Conservation (phyloP, 1,140 invertebrate genomes). For the Aricia agestis region DNA sequence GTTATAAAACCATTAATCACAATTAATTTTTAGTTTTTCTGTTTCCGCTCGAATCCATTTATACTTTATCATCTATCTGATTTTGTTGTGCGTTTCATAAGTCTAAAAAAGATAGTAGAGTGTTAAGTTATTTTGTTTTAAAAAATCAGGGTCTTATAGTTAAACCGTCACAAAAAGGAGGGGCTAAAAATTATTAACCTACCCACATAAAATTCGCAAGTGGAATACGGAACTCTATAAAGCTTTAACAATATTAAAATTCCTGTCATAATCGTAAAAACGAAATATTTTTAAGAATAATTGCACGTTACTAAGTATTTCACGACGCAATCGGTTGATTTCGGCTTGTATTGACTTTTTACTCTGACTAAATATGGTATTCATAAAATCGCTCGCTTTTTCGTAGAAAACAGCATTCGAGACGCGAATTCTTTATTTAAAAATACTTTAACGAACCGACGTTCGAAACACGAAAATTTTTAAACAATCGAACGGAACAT, state of each 20-base stretch:
- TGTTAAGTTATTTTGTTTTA: too few relatives aligned
- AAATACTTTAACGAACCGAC: constrained; percentile 22
- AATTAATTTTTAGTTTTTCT: background rate
- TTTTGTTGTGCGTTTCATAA: background rate
- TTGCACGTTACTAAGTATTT: constrained; percentile 42
- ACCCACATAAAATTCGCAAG: background rate
- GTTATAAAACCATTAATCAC: background rate
- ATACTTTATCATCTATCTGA: background rate
- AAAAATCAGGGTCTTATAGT: too few relatives aligned
- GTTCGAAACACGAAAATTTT: constrained; percentile 26
- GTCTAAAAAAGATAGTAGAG: background rate
- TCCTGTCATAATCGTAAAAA: background rate
- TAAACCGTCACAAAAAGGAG: background rate
- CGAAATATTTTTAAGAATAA: constrained; percentile 23
- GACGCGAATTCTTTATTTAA: constrained; percentile 28
- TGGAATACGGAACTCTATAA: background rate
- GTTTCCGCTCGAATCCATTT: background rate
- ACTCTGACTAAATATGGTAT: constrained; percentile 49
- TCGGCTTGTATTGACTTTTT: constrained; percentile 40
- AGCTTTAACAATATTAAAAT: constrained; percentile 1
- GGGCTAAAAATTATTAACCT: background rate
- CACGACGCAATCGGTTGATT: constrained; percentile 37
- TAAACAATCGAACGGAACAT: constrained; percentile 28
- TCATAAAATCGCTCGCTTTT: constrained; percentile 43
- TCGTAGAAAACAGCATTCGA: constrained; percentile 38